phyloP scores from a whole-genome alignment of 2,113 vertebrate genomes.

The Nycticebus coucang region DNA sequence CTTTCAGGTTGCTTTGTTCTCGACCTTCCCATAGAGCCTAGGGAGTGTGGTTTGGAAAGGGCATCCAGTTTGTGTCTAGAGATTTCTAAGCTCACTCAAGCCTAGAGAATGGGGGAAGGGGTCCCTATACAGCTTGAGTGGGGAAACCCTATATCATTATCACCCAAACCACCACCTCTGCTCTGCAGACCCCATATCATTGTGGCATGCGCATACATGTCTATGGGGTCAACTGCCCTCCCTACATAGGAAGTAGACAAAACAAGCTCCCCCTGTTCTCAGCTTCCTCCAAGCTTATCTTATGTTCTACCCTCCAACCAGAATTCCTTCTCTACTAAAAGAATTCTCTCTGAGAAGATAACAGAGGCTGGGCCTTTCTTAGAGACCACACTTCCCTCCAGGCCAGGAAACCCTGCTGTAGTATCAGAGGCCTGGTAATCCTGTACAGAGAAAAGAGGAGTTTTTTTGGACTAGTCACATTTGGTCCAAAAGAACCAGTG shows the following conservation, averaged over 20 bases:
- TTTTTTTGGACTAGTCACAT: neutral
- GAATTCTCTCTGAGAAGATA: neutral
- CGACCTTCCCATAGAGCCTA: no score
- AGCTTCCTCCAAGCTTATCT: neutral
- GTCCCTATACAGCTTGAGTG: no score
- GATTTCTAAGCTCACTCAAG: no score
- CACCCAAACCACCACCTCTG: neutral
- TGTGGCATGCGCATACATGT: neutral
- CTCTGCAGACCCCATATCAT: neutral
- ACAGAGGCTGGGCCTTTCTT: neutral
- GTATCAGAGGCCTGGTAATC: neutral
- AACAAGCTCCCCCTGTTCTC: neutral
- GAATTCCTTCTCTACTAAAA: neutral
- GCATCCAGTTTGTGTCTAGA: no score
- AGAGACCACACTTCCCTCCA: neutral
- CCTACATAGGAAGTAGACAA: neutral
- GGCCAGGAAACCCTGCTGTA: neutral
- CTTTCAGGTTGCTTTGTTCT: no score
- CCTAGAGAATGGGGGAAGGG: no score
- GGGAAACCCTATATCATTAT: neutral
- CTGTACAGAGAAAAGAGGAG: neutral
- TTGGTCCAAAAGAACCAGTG: neutral
- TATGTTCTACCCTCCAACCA: neutral
- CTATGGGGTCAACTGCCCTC: neutral
- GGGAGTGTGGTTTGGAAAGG: no score